Evolutionary conservation across 2,888 invertebrate genomes (phyloP), one percentile per base, ranked within the genome.

Genomic region (Alsophila aescularia): DNA sequence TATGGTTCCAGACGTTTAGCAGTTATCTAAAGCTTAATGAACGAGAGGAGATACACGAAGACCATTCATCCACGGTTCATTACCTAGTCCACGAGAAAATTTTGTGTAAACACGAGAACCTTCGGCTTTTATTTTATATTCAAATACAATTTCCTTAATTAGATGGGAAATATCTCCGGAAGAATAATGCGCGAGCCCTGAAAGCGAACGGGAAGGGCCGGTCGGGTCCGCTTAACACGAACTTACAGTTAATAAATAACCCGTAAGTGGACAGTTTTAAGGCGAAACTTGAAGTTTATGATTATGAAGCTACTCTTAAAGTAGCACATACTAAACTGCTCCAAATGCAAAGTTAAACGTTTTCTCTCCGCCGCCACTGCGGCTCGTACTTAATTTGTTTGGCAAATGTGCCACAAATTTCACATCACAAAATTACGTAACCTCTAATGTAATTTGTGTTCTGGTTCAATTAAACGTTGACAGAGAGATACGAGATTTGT

Each of bases 111-210:
- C 69, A 75, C 67, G 70, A 75, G 70, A 73, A 77, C 63, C 63
- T 66, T 59, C 64, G 50, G 53, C 64, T 72, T 78, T 79, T 79
- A 75, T 78, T 82, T 77, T 70, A 77, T 79, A 80, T 83, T 82
- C 73, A 79, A 85, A 85, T 78, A 81, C 79, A 80, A 81, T 85
- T 81, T 80, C 70, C 76, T 79, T 84, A 85, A 85, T 87, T 83
- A 83, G 74, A 81, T 69, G 69, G 65, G 73, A 80, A 81, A 74
- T 79, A 80, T 76, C 75, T 72, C 71, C 74, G 71, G 74, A 83
- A 83, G 76, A 85, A 85, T 81, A 79, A 81, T 75, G 77, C 59
- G 67, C 75, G 74, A 72, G 64, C 60, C 58, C 48, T 44, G 43
- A n/a, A 43, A 34, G 37, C 34, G 24, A 43, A 44, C 18, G 41